Base-by-base conservation (phyloP, 2,797 vertebrate species). In the Rallus crepitans region DNA sequence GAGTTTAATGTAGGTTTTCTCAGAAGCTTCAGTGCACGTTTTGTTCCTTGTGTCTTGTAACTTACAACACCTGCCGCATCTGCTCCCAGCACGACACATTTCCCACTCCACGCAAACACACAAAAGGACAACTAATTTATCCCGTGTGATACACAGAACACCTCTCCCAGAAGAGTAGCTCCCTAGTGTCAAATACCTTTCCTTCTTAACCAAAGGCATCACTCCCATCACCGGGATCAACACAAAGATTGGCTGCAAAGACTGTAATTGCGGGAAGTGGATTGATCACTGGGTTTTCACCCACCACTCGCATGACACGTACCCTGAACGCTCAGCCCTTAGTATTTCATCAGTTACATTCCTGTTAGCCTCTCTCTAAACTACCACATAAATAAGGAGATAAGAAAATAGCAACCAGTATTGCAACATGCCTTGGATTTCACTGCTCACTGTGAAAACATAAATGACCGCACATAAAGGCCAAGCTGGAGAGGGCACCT, bases 381-480 rank as follows among this genome's bases (percentile, higher is more conserved):
- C 37, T 23, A 24, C 7, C 52, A 48, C 45, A 75, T 61, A 89
- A 94, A 76, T 40, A 90, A 77, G 48, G 39, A 94, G 76, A 47
- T 53, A 82, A 94, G 48, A 93, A 86, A 94, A 91, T 3, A 92
- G 83, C 45, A 95, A 70, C 6, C 6, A 76, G 31, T 33, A 70
- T 50, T 82, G 35, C 52, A 92, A 37, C 17, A 72, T 56, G 48
- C 59, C 56, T 88, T 75, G 42, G 69, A 89, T 94, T 77, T 80
- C 86, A 87, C 18, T 69, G 63, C 37, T 91, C 45, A 76, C 82
- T 78, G 66, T 92, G 61, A 66, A 94, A 90, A 90, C 56, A 47
- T 23, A 88, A 94, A 69, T 30, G 85, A 89, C 59, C 2, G 7
- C 48, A 88, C 23, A 56, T 55, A 89, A 94, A 91, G 77, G 69